A percentile compares a stretch with the other conserved stretches of the same genome.
Evolutionary conservation across 2,888 invertebrate genomes (phyloP).

Genomic region (Anaspis maculata): DNA sequence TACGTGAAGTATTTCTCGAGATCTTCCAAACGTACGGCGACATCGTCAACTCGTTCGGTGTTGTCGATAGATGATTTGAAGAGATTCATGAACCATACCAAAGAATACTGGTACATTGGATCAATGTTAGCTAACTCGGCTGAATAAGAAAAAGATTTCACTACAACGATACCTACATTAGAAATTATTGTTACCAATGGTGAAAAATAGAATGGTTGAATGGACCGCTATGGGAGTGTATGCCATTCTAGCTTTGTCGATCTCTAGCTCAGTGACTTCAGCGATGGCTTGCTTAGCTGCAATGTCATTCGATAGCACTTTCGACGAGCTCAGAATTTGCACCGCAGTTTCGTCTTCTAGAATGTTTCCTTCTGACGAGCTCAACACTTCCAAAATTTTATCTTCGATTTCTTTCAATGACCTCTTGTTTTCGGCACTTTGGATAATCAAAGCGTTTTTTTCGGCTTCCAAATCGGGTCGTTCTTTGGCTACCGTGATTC

Average conservation of each 20-base stretch:
- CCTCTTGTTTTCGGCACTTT: constrained; percentile 74
- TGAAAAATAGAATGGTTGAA: constrained; percentile 85
- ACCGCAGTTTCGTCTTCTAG: constrained; percentile 91
- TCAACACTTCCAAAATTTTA: constrained; percentile 75
- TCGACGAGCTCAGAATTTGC: constrained; percentile 80
- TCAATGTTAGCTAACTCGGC: constrained; percentile 61
- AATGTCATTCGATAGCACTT: constrained; percentile 83
- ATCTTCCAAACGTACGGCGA: constrained; percentile 63
- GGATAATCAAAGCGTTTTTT: constrained; percentile 78
- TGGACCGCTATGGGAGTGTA: constrained; percentile 88
- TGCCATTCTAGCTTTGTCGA: constrained; percentile 74
- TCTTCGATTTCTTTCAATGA: constrained; percentile 82
- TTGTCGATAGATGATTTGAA: constrained; percentile 81
- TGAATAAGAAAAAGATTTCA: too few relatives aligned
- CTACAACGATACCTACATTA: too few relatives aligned
- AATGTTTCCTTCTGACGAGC: constrained; percentile 66
- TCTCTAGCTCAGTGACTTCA: constrained; percentile 82
- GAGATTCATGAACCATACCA: constrained; percentile 88
- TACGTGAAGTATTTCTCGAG: constrained; percentile 78
- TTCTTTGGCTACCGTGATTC: constrained; percentile 86
- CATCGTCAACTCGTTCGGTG: constrained; percentile 75
- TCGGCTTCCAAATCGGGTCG: constrained; percentile 87
- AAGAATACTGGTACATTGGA: constrained; percentile 95
- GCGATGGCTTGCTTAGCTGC: constrained; percentile 84
- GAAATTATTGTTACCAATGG: constrained; percentile 75